A percentile compares a stretch with the other conserved stretches of the same genome.
Evolutionary conservation across 2,888 invertebrate genomes (phyloP).

Genomic region (Eupeodes luniger): DNA sequence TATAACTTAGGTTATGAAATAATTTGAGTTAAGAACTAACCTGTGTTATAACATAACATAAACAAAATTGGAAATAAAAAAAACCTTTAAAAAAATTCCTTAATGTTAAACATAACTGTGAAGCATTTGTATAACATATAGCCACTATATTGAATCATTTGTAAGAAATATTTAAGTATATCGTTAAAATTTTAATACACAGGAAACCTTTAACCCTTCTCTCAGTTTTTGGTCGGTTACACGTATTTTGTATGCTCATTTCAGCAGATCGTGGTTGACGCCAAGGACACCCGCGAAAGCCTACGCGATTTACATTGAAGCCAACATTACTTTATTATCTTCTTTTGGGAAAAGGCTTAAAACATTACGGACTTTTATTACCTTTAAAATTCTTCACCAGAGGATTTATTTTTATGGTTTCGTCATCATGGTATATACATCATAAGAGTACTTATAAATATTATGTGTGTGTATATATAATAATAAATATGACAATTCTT

Average conservation of each 20-base stretch:
- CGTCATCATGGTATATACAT: background rate
- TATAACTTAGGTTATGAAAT: no score
- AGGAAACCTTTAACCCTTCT: background rate
- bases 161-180: background rate
- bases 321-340: constrained; percentile 4
- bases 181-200: background rate
- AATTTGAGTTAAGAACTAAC: no score
- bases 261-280: background rate
- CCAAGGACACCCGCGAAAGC: no score
- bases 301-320: background rate
- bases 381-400: constrained; percentile 18
- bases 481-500: background rate
- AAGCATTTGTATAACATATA: no score
- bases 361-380: constrained; percentile 17
- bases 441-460: background rate
- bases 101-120: no score
- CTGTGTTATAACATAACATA: no score
- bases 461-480: background rate
- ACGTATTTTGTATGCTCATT: background rate
- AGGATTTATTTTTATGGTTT: constrained; percentile 16
- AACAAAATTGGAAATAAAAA: no score
- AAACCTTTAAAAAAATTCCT: no score
- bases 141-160: no score
- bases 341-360: background rate
- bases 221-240: background rate